Evolutionary conservation across 2,113 vertebrate species (phyloP).

Genomic region (Catharus bicknelli): DNA sequence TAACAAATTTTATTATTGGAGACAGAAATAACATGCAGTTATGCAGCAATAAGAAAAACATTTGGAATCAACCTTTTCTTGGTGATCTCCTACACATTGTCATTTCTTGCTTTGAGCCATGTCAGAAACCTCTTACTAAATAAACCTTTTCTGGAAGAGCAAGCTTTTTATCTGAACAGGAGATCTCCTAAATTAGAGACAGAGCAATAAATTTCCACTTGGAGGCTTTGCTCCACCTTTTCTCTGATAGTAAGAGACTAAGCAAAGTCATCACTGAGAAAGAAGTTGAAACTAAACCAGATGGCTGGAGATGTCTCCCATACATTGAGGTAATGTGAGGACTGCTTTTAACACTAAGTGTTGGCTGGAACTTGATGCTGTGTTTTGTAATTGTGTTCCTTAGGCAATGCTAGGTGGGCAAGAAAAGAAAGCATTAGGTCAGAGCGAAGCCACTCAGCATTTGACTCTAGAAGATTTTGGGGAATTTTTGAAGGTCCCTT

Average conservation of each 20-base stretch:
- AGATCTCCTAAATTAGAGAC: background rate
- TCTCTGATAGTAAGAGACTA: background rate
- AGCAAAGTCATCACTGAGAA: background rate
- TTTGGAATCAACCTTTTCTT: background rate
- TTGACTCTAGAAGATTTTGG: background rate
- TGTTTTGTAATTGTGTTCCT: background rate
- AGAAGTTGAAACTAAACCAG: background rate
- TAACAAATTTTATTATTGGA: background rate
- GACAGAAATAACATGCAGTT: background rate
- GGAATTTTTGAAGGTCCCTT: background rate
- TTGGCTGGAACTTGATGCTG: background rate
- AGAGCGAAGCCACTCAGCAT: background rate
- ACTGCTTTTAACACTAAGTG: background rate
- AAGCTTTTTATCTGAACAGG: slow-evolving; percentile 6
- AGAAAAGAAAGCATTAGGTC: background rate
- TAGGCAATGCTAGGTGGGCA: background rate
- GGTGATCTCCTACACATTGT: background rate
- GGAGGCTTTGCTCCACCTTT: background rate
- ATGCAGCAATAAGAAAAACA: background rate
- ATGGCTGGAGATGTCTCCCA: background rate
- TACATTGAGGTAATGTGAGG: accelerated
- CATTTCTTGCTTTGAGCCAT: slow-evolving; percentile 6
- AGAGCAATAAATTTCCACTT: slow-evolving; percentile 9
- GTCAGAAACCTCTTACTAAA: slow-evolving; percentile 1
- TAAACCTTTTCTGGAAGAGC: background rate